A percentile compares a stretch with the other conserved stretches of the same genome.
These are phyloP conservation scores for Tachysurus vachellii DNA, from an alignment of 2,113 vertebrate genomes.

Conservation along the genomic window DNA sequence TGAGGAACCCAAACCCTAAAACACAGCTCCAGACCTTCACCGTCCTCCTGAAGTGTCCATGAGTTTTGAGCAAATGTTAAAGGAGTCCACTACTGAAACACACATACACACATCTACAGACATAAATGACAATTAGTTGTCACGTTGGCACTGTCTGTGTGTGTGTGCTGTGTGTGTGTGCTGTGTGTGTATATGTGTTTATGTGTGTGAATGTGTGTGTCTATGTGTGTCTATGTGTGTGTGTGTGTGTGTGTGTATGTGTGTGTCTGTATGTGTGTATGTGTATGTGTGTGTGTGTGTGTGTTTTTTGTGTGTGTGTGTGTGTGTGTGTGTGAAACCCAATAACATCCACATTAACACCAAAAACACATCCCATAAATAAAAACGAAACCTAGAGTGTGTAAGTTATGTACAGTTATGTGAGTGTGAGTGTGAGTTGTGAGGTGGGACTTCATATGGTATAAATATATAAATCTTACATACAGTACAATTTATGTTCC, in stretches of 20 bases:
- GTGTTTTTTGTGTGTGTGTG: neutral
- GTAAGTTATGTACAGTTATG: neutral
- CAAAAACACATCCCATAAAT: neutral
- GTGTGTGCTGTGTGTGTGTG: neutral
- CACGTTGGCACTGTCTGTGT: neutral
- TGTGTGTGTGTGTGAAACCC: neutral
- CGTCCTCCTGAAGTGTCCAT: too few species aligned
- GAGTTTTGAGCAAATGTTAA: too few species aligned
- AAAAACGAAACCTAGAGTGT: neutral
- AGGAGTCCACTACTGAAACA: too few species aligned
- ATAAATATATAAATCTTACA: neutral
- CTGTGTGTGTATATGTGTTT: neutral
- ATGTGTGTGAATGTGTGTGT: neutral
- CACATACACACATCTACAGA: too few species aligned
- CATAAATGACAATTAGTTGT: too few species aligned
- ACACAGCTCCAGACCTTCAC: too few species aligned
- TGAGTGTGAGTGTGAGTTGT: neutral
- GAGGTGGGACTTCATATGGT: neutral
- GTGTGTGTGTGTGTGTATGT: neutral
- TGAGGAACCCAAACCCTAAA: too few species aligned
- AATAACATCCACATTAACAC: neutral
- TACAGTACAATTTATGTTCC: neutral
- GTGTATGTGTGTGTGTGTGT: neutral
- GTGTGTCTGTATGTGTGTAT: neutral
- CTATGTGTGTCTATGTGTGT: neutral